Evolutionary conservation across 30 jellyfish, hydroid and myxozoan genomes (phyloP), one percentile per base, ranked within the genome.

Genomic region (Chironex yamaguchii): DNA sequence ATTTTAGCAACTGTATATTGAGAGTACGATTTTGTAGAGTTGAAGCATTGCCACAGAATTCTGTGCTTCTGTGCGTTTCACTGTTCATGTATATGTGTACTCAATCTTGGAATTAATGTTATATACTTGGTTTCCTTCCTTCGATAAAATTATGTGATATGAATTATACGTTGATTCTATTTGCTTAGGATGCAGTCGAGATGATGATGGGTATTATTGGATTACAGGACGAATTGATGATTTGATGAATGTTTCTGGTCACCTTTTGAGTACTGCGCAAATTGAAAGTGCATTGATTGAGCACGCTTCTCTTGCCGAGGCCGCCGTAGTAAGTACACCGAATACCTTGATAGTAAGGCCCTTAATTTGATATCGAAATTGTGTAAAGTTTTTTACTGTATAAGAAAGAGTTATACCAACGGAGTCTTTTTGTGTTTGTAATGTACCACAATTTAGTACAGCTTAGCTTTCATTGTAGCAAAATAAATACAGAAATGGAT

Each of bases 241-340:
- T 63, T 79, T 90, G 49, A 93, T 93, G 98, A 93, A 93, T 68
- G 98, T 93, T 23, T 93, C 98, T 54, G 98, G 98, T 13, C 98
- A 93, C 76, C 79, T 93, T 52, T 80, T 93, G 24, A 93, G 98
- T 54, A 93, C 98, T 1, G 98, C 98, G 3, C 97, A 93, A 54
- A 88, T 93, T 67, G 98, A 93, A 49, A 93, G 98, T 84, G 98
- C 98, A 6, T 50, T 93, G 12, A 82, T 93, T 63, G 98, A 93
- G 66, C 92, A 93, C 48, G 87, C 94, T 2, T 84, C 98, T 0
- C 42, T 93, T 9, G 95, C 98, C 13, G 98, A 93, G 66, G 96
- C 98, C 1, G 98, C 98, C 13, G 98, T 93, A 49, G 98, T 93
- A 79, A 49, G 97, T 36, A 23, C 17, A 32, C n/a, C n/a, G n/a